A percentile compares a stretch with the other conserved stretches of the same genome.
phyloP scores from a whole-genome alignment of 2,797 vertebrate genomes.

The Trematomus bernacchii region DNA sequence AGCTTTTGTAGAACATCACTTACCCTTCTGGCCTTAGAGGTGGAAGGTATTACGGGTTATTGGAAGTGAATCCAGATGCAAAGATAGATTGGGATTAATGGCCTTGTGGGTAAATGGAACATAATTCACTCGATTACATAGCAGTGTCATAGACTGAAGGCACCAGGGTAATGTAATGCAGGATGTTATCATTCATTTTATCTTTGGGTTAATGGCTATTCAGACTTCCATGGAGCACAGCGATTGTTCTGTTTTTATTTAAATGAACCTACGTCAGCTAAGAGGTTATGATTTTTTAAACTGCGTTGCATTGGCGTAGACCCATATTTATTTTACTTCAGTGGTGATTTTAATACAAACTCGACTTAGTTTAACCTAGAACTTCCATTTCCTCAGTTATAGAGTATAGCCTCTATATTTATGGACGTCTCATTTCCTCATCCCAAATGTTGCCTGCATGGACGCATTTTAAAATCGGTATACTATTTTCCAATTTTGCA shows the following conservation, averaged over 20 bases:
- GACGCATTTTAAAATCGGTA: neutral
- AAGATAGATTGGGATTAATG: constrained; percentile 70
- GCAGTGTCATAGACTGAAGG: constrained; percentile 65
- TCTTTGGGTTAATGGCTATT: constrained; percentile 51
- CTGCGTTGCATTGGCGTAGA: constrained; percentile 3
- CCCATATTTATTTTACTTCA: neutral
- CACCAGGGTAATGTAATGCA: constrained; percentile 47
- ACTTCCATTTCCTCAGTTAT: neutral
- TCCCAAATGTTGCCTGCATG: neutral
- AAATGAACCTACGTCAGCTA: constrained; percentile 2
- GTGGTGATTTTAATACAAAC: neutral
- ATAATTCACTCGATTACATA: constrained; percentile 68
- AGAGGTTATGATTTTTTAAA: neutral
- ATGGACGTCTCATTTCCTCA: neutral
- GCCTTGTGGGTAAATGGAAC: constrained; percentile 61
- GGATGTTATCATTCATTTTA: constrained; percentile 63
- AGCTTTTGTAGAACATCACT: constrained; percentile 40
- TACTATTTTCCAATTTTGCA: neutral
- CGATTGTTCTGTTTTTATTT: constrained; percentile 20
- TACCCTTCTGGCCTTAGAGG: constrained; percentile 44
- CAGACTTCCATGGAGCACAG: constrained; percentile 22
- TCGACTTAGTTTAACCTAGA: neutral
- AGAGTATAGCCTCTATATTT: neutral
- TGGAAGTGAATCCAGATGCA: constrained; percentile 62
- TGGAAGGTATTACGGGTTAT: constrained; percentile 42